A percentile compares a stretch with the other conserved stretches of the same genome.
Conservation (phyloP, 1,140 invertebrate species). For the Caenorhabditis remanei region DNA sequence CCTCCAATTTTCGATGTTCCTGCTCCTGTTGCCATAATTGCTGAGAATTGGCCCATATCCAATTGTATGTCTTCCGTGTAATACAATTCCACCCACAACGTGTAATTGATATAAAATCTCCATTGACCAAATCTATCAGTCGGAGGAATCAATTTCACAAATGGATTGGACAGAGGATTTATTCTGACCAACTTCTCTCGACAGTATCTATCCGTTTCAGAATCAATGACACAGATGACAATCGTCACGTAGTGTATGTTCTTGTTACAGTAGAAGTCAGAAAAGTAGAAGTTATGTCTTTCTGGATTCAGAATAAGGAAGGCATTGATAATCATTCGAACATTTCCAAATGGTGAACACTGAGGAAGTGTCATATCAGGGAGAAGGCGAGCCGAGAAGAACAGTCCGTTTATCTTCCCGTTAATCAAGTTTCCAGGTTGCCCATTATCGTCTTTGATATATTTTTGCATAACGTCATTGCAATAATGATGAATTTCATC, state of each 20-base stretch:
- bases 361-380: slow-evolving; percentile 62
- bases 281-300: slow-evolving; percentile 66
- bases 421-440: slow-evolving; percentile 57
- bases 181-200: slow-evolving; percentile 60
- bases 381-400: slow-evolving; percentile 67
- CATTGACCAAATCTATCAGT: slow-evolving; percentile 1
- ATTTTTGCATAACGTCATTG: slow-evolving; percentile 72
- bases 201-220: slow-evolving; percentile 69
- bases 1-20: slow-evolving; percentile 68
- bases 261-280: slow-evolving; percentile 70
- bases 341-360: slow-evolving; percentile 66
- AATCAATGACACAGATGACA: slow-evolving; percentile 62
- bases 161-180: slow-evolving; percentile 67
- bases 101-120: slow-evolving; percentile 69
- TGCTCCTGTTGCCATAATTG: slow-evolving; percentile 64
- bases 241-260: slow-evolving; percentile 66
- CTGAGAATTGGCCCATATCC: slow-evolving; percentile 65
- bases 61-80: slow-evolving; percentile 74
- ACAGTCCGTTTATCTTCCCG: slow-evolving; percentile 59
- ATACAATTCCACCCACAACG: slow-evolving; percentile 74
- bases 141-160: slow-evolving; percentile 64
- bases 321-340: slow-evolving; percentile 64
- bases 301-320: slow-evolving; percentile 60
- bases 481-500: slow-evolving; percentile 70
- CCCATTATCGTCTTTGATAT: slow-evolving; percentile 69